Percentiles rank a stretch among this genome's conserved stretches.
These are phyloP conservation scores for Zootoca vivipara DNA, from an alignment of 2,113 vertebrate species.

Conservation along the genomic window DNA sequence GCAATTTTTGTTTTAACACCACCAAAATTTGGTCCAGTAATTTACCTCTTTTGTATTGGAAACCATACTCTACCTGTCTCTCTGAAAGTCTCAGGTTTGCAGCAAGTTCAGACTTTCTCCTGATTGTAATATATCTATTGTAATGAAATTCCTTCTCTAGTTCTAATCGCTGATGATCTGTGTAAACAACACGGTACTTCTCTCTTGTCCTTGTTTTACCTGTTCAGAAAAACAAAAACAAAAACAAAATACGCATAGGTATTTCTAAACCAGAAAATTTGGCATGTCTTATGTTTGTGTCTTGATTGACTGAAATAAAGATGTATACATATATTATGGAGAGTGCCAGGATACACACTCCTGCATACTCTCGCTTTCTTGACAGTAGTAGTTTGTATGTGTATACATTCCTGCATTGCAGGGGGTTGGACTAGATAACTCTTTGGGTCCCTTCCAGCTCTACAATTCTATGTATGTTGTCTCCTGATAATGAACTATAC, in stretches of 20 bases:
- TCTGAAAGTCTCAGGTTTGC: conserved; percentile 94
- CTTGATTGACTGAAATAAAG: neutral
- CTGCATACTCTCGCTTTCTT: neutral
- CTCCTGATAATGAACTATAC: too few species aligned
- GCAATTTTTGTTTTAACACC: too few species aligned
- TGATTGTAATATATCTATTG: conserved; percentile 96
- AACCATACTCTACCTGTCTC: conserved; percentile 87
- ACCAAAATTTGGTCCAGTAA: neutral
- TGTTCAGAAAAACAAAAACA: conserved; percentile 73
- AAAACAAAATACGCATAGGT: neutral
- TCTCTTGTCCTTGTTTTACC: conserved; percentile 99
- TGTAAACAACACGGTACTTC: conserved; percentile 97
- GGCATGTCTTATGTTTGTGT: conserved; percentile 26
- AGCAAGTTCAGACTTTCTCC: conserved; percentile 94
- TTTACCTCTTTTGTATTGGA: neutral
- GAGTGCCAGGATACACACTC: too few species aligned
- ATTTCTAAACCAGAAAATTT: conserved; percentile 19
- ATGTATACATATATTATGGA: accelerated
- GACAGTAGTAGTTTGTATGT: neutral
- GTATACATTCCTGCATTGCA: too few species aligned
- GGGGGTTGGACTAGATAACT: too few species aligned
- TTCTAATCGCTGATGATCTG: conserved; percentile 95
- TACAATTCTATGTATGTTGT: too few species aligned
- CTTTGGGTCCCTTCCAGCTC: too few species aligned
- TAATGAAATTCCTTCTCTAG: conserved; percentile 98